A percentile compares a stretch with the other conserved stretches of the same genome.
These are phyloP conservation scores for Procavia capensis DNA, from an alignment of 2,113 vertebrate species.

Conservation along the genomic window DNA sequence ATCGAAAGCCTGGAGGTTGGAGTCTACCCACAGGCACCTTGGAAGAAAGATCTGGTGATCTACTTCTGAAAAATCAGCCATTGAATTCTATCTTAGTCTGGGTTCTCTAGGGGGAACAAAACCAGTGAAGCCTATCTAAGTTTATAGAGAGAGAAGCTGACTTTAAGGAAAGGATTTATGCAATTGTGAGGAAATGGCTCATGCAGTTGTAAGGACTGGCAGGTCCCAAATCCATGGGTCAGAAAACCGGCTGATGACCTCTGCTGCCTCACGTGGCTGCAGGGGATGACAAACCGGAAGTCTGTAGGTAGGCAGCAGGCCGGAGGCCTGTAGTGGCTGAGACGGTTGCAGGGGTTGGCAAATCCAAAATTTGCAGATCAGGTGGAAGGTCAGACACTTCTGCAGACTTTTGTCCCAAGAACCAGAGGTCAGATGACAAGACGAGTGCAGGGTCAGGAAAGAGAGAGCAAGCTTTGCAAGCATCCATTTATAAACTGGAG, in stretches of 20 bases:
- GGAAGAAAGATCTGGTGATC: not conserved
- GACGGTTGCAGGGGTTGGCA: not conserved
- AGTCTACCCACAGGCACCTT: not conserved
- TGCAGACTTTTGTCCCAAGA: too few relatives aligned
- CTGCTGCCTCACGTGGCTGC: not conserved
- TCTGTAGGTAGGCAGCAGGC: not conserved
- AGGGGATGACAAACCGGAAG: not conserved
- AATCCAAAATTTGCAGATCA: not conserved
- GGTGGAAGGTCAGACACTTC: too few relatives aligned
- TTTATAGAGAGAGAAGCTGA: not conserved
- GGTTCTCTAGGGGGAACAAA: not conserved
- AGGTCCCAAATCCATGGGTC: not conserved
- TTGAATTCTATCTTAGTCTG: not conserved
- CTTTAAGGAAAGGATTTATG: not conserved
- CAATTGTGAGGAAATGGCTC: not conserved
- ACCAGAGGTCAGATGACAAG: too few relatives aligned
- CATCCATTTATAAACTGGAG: not conserved
- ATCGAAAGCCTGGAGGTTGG: not conserved
- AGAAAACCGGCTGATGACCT: not conserved
- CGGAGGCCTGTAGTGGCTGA: not conserved
- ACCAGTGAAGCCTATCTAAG: not conserved
- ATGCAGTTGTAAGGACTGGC: not conserved
- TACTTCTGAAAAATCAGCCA: not conserved
- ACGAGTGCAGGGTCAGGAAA: too few relatives aligned
- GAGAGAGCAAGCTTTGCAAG: not conserved